These are phyloP conservation scores for Trialeurodes vaporariorum DNA, from an alignment of 1,140 invertebrate species.

Conservation along the genomic window DNA sequence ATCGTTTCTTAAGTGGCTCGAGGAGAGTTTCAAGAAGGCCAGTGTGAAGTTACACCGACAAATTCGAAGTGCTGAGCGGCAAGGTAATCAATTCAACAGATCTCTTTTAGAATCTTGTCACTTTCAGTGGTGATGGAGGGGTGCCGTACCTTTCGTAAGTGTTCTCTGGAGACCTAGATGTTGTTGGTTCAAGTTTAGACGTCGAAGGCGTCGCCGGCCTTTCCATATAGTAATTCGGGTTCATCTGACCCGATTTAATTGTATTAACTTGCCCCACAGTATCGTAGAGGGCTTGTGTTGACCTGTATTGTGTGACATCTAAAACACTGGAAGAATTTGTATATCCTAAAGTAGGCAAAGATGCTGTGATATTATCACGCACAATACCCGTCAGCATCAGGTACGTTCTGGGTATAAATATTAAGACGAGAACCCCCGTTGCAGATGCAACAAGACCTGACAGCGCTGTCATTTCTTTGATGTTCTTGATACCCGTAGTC, in stretches of 20 bases:
- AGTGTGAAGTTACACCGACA: too few species aligned
- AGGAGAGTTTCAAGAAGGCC: background rate
- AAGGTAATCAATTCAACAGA: too few species aligned
- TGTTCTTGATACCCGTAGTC: slow-evolving; percentile 22
- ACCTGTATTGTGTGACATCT: slow-evolving; percentile 27
- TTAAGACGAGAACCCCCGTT: slow-evolving; percentile 40
- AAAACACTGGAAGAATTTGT: slow-evolving; percentile 22
- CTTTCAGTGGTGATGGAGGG: slow-evolving; percentile 24
- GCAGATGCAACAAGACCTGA: slow-evolving; percentile 30
- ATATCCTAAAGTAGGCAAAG: slow-evolving; percentile 22
- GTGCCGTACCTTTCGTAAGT: slow-evolving; percentile 25
- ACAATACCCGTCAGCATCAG: slow-evolving; percentile 38
- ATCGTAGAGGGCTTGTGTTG: slow-evolving; percentile 32
- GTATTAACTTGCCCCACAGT: slow-evolving; percentile 20
- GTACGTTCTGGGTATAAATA: slow-evolving; percentile 46
- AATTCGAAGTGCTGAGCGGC: too few species aligned
- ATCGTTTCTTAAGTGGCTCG: too few species aligned
- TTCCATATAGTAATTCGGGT: slow-evolving; percentile 25
- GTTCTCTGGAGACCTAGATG: slow-evolving; percentile 17
- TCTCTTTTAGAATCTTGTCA: slow-evolving; percentile 27
- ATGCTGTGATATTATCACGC: slow-evolving; percentile 29
- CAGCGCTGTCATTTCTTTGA: slow-evolving; percentile 20
- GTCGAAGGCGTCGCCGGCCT: slow-evolving; percentile 21
- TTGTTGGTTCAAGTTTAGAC: slow-evolving; percentile 21
- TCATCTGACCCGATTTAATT: slow-evolving; percentile 16